Evolutionary conservation across 2,888 invertebrate species (phyloP).

Genomic region (Pseudanteris insignis): DNA sequence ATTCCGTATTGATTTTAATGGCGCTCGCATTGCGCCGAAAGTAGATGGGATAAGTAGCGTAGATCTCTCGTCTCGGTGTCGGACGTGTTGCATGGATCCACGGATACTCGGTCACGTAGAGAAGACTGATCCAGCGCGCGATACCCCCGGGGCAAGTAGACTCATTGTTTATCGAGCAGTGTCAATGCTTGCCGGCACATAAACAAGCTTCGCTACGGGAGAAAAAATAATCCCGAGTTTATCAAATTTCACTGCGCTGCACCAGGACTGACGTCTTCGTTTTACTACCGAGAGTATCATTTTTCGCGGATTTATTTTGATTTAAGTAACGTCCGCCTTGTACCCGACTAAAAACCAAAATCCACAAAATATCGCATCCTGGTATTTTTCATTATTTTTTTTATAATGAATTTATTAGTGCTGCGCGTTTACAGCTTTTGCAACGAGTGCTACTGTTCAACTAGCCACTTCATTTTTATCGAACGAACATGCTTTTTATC

Average conservation of each 20-base stretch:
- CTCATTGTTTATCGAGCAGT: constrained; percentile 38
- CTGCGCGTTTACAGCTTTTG: too few species aligned
- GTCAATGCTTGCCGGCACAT: constrained; percentile 24
- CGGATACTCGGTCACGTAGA: constrained; percentile 43
- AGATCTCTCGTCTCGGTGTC: constrained; percentile 43
- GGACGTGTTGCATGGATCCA: constrained; percentile 37
- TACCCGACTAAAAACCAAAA: neutral
- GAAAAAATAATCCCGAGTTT: constrained; percentile 11
- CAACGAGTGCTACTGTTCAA: too few species aligned
- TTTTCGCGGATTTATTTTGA: constrained; percentile 17
- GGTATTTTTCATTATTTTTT: too few species aligned
- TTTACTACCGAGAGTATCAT: constrained; percentile 1
- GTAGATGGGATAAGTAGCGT: constrained; percentile 40
- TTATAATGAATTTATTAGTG: too few species aligned
- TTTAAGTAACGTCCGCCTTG: constrained; percentile 5
- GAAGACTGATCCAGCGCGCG: constrained; percentile 34
- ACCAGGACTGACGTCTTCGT: constrained; percentile 2
- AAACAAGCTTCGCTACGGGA: constrained; percentile 9
- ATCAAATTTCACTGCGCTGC: constrained; percentile 14
- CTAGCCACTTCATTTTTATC: too few species aligned
- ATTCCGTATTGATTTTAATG: constrained; percentile 60
- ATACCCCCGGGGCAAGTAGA: constrained; percentile 32
- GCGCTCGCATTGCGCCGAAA: constrained; percentile 37
- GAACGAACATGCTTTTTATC: too few species aligned
- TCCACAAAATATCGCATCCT: too few species aligned